Conservation (phyloP, 1,140 invertebrate species). For the Euura lappo region DNA sequence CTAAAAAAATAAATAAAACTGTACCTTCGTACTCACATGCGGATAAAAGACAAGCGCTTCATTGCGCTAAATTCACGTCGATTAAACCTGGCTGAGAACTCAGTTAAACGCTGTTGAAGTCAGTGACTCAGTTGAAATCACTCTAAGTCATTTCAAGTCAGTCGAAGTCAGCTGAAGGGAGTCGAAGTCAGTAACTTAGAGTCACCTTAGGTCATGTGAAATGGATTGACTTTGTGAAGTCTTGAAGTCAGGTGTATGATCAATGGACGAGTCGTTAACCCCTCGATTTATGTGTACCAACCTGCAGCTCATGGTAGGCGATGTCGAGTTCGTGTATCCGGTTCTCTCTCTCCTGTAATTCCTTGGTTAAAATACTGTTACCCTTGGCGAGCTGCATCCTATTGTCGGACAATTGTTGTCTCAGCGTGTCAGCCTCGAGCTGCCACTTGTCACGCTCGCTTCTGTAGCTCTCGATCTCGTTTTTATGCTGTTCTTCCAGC, state of each 20-base stretch:
- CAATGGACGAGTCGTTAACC: too few species aligned
- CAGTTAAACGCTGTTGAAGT: not conserved
- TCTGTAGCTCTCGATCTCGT: constrained; percentile 60
- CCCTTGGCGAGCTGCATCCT: constrained; percentile 46
- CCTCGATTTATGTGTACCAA: constrained; percentile 8
- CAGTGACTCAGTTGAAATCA: too few species aligned
- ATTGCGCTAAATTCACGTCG: too few species aligned
- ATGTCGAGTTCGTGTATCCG: constrained; percentile 55
- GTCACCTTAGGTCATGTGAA: too few species aligned
- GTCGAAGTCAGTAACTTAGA: too few species aligned
- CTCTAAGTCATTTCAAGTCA: too few species aligned
- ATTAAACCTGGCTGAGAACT: too few species aligned
- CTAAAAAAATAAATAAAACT: constrained; percentile 10
- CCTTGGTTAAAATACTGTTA: constrained; percentile 53
- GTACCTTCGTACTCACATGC: too few species aligned
- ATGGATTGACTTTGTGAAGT: too few species aligned
- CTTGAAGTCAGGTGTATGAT: too few species aligned
- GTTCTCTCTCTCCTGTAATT: constrained; percentile 57
- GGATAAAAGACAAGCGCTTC: too few species aligned
- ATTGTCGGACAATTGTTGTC: constrained; percentile 51
- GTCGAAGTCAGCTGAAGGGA: too few species aligned
- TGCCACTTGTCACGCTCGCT: constrained; percentile 58
- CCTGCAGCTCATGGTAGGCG: constrained; percentile 46
- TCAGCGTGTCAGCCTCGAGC: constrained; percentile 48
- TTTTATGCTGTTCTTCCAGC: constrained; percentile 59